phyloP scores from a whole-genome alignment of 2,888 invertebrate genomes.

The Eilema depressum region DNA sequence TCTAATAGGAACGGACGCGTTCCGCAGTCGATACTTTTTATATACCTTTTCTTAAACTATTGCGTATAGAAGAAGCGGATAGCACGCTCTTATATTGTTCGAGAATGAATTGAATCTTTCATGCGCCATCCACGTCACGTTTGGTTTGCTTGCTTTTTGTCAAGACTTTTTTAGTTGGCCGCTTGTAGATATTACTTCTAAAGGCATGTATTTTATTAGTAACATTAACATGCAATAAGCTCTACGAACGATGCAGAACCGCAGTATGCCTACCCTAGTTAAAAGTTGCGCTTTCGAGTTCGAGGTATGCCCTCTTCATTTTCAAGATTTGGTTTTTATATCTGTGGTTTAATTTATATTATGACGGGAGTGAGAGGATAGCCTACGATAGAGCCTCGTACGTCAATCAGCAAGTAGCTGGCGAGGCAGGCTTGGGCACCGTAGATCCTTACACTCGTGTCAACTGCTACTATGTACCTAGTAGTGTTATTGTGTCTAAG shows the following conservation, averaged over 20 bases:
- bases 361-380: no score
- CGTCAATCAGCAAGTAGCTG: no score
- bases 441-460: no score
- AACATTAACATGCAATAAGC: not conserved
- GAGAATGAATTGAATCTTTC: constrained; percentile 53
- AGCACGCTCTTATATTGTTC: constrained; percentile 42
- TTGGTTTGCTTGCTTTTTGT: constrained; percentile 46
- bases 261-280: no score
- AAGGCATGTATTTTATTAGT: not conserved
- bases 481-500: no score
- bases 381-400: no score
- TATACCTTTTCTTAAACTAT: constrained; percentile 70
- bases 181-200: not conserved
- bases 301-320: no score
- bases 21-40: constrained; percentile 61
- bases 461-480: no score
- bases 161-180: constrained; percentile 22
- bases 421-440: no score
- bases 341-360: no score
- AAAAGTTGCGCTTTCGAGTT: not conserved
- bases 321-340: no score
- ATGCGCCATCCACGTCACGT: constrained; percentile 52
- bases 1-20: constrained; percentile 78
- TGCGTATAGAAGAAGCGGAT: constrained; percentile 53
- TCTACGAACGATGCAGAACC: not conserved